These are phyloP conservation scores for Henricia sp. DNA, from an alignment of 53 echinoderm and acorn worm genomes.

Conservation along the genomic window DNA sequence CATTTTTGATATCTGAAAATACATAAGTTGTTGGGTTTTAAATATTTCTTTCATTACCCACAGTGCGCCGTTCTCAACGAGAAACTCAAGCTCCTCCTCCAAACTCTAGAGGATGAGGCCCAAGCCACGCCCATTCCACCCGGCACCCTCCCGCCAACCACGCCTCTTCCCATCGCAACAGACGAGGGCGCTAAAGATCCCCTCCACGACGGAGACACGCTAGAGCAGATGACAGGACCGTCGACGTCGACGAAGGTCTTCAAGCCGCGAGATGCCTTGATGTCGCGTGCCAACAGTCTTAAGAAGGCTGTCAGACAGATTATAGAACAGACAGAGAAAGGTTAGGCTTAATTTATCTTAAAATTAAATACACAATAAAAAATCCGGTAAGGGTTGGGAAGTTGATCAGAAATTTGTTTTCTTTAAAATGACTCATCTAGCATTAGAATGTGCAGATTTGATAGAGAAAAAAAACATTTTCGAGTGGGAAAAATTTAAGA, in stretches of 20 bases:
- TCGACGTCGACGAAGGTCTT: slow-evolving; percentile 86
- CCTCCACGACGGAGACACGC: slow-evolving; percentile 75
- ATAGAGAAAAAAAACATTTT: no score
- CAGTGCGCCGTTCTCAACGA: slow-evolving; percentile 87
- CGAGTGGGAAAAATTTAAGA: no score
- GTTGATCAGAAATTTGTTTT: no score
- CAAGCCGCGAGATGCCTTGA: slow-evolving; percentile 93
- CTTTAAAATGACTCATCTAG: no score
- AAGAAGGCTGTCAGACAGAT: slow-evolving; percentile 97
- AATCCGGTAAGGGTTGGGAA: no score
- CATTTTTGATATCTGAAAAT: no score
- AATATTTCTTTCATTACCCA: no score
- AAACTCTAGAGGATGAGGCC: slow-evolving; percentile 87
- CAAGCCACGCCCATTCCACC: slow-evolving; percentile 81
- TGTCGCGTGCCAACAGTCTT: slow-evolving; percentile 94
- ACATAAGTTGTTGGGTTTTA: no score
- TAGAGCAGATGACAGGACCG: slow-evolving; percentile 85
- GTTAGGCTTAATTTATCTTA: no score
- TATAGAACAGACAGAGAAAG: slow-evolving; percentile 97
- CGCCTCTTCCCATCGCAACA: not conserved
- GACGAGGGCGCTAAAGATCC: slow-evolving; percentile 19
- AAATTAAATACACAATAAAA: no score
- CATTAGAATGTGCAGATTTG: no score
- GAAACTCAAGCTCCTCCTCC: slow-evolving; percentile 89
- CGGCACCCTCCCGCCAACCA: slow-evolving; percentile 56